Base-by-base conservation (phyloP, 2,888 invertebrate genomes). In the Amiota mariae region DNA sequence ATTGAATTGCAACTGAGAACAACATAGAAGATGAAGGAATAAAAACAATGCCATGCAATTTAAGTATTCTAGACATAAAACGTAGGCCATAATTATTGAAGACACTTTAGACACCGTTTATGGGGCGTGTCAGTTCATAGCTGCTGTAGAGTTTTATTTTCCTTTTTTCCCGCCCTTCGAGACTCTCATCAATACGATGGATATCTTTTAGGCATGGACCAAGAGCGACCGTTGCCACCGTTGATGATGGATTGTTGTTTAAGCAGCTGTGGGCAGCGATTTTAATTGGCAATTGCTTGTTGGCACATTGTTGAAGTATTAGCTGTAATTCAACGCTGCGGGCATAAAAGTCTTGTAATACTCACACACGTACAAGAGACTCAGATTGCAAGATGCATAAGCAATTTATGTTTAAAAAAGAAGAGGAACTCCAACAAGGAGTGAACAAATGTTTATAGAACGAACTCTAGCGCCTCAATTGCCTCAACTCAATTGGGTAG, bases 1-100 rank as follows among this genome's bases (percentile, higher is more conserved):
- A 36, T 36, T 36, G 36, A 6, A 36, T 36, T 36, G 36, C 36
- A 36, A 36, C 36, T 6, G 8, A 36, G 36, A 36, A 36, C 4
- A 36, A 6, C 36, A 36, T 2, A 36, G 36, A 36, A 4, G 36
- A 36, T 36, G 6, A 36, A 36, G 3, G 36, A 36, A 36, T 6
- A 36, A 36, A 36, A 36, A 36, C 36, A 36, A 36, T 36, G 36
- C 36, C 8, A 36, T 36, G 36, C 2, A 63, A 71, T 71, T 71
- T 72, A 70, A 57, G 75, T 61, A 66, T 73, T 57, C 67, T 73
- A 66, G 51, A 75, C 63, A 68, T 49, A 15, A 63, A 72, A 75
- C 75, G 84, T 77, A 79, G 78, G 78, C 80, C 72, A 76, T 83
- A 83, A 83, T 83, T 85, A 85, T 83, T 79, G 78, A 76, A 78